Evolutionary conservation across 2,797 vertebrate genomes (phyloP).

Genomic region (Diglossa cyanea): DNA sequence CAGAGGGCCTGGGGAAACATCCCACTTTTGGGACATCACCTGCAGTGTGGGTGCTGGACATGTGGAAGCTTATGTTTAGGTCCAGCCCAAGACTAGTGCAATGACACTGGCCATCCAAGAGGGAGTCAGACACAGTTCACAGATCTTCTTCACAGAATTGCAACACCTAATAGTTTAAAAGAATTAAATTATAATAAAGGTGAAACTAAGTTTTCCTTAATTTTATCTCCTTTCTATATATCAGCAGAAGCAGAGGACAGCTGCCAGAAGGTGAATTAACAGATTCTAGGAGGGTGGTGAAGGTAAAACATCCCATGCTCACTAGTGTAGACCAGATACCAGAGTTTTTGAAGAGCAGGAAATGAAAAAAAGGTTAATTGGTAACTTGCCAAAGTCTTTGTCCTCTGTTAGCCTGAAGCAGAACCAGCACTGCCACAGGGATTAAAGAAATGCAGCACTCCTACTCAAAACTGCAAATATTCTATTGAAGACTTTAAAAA

Average conservation of each 20-base stretch:
- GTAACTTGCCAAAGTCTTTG: background rate
- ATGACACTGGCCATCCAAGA: background rate
- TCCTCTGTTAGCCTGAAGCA: background rate
- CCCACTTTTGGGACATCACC: background rate
- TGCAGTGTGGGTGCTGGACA: background rate
- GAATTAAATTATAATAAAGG: background rate
- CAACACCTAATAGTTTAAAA: background rate
- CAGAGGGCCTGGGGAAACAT: background rate
- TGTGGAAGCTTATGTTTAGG: background rate
- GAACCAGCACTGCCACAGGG: background rate
- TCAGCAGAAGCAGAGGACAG: background rate
- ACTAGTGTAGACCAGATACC: background rate
- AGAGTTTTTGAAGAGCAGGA: background rate
- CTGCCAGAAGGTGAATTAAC: background rate
- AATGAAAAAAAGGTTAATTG: background rate
- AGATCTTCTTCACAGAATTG: background rate
- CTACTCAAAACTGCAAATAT: background rate
- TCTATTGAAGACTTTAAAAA: background rate
- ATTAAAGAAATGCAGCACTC: background rate
- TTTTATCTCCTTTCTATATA: background rate
- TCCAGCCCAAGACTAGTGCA: background rate
- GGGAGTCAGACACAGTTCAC: background rate
- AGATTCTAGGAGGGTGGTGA: background rate
- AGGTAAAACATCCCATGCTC: background rate
- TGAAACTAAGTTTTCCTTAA: background rate